These are phyloP conservation scores for Callimorpha dominula DNA, from an alignment of 2,888 invertebrate genomes.

Conservation along the genomic window DNA sequence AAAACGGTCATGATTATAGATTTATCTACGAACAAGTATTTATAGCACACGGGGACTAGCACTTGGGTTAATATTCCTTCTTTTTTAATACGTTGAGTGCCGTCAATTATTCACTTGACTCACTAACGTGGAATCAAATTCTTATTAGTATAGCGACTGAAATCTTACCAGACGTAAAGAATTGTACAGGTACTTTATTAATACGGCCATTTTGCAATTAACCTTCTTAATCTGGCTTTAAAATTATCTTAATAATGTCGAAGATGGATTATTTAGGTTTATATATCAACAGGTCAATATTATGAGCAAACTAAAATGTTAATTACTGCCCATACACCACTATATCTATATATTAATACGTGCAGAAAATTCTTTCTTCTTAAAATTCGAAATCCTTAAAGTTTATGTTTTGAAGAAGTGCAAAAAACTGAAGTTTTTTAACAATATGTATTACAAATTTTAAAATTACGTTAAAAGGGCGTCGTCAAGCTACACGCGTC, in stretches of 20 bases:
- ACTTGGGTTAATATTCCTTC: background rate
- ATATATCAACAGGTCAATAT: too few species aligned
- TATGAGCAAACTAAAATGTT: too few species aligned
- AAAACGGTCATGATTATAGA: background rate
- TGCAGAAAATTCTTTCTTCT: too few species aligned
- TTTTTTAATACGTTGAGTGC: background rate
- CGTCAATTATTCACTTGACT: slow-evolving; percentile 5
- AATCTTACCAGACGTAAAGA: background rate
- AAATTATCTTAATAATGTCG: background rate
- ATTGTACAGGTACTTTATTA: background rate
- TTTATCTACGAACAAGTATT: background rate
- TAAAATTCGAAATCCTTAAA: too few species aligned
- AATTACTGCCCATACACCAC: too few species aligned
- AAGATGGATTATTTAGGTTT: too few species aligned
- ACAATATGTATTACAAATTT: too few species aligned
- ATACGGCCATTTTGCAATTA: background rate
- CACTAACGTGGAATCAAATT: background rate
- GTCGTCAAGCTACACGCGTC: too few species aligned
- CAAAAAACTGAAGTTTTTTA: too few species aligned
- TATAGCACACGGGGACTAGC: background rate
- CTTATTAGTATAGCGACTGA: background rate
- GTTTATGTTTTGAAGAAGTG: too few species aligned
- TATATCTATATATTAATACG: too few species aligned
- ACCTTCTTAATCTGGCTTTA: background rate
- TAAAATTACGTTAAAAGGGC: too few species aligned